A percentile compares a stretch with the other conserved stretches of the same genome.
These are phyloP conservation scores for Ploceus nigricollis DNA, from an alignment of 2,113 vertebrate genomes.

Conservation along the genomic window DNA sequence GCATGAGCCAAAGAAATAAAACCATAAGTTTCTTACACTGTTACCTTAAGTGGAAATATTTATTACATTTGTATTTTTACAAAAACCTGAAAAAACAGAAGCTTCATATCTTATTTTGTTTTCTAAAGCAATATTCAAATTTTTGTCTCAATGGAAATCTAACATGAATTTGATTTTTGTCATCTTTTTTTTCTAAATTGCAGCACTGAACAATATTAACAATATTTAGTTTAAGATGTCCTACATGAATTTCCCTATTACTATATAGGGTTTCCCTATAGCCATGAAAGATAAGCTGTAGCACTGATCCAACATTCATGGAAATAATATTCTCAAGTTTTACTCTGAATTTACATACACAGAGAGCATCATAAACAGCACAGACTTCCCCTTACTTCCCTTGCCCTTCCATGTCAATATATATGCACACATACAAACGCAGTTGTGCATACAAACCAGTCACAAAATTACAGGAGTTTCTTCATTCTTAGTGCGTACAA, in stretches of 20 bases:
- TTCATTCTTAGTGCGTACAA: neutral
- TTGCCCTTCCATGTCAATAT: neutral
- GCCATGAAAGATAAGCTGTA: neutral
- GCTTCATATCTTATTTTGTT: neutral
- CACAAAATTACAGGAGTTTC: neutral
- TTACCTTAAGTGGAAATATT: neutral
- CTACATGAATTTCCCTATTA: neutral
- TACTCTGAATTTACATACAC: neutral
- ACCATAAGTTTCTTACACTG: fast-evolving
- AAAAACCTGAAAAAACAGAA: neutral
- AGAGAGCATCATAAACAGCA: neutral
- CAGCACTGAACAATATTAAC: neutral
- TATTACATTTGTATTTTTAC: neutral
- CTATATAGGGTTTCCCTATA: neutral
- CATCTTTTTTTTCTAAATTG: neutral
- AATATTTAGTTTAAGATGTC: neutral
- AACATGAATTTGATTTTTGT: neutral
- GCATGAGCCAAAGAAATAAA: neutral
- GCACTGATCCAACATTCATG: neutral
- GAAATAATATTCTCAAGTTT: neutral
- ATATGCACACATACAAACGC: neutral
- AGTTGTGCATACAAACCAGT: neutral
- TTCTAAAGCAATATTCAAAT: neutral
- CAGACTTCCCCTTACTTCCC: neutral
- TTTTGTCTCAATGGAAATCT: neutral